Conservation (phyloP, 2,113 vertebrate species). For the Turdus rufiventris region DNA sequence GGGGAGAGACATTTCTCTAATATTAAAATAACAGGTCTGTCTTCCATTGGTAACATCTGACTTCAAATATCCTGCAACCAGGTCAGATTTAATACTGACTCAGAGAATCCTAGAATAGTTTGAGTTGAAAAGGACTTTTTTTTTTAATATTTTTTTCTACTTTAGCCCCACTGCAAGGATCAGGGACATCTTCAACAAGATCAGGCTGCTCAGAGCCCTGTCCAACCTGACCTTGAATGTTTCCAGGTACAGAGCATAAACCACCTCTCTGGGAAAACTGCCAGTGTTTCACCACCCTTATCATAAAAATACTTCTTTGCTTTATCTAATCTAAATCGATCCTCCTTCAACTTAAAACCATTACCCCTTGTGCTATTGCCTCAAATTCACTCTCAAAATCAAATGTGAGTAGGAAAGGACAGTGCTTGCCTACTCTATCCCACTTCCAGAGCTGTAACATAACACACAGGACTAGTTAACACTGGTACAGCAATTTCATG, state of each 20-base stretch:
- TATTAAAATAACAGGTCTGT: not conserved
- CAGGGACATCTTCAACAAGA: not conserved
- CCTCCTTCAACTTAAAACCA: not conserved
- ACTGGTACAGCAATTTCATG: too few species aligned
- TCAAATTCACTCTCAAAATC: not conserved
- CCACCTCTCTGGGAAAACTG: not conserved
- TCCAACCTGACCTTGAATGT: not conserved
- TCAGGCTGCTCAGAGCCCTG: not conserved
- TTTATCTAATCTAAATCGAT: not conserved
- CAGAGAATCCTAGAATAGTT: not conserved
- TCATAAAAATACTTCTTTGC: not conserved
- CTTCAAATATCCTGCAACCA: not conserved
- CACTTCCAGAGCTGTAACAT: not conserved
- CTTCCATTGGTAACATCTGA: not conserved
- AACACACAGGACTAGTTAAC: not conserved
- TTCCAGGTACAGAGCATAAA: not conserved
- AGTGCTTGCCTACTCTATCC: rapidly evolving
- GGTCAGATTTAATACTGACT: not conserved
- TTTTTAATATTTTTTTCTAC: not conserved
- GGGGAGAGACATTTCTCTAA: not conserved
- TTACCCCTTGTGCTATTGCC: not conserved
- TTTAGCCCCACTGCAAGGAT: not conserved
- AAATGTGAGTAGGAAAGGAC: not conserved
- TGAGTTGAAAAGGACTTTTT: not conserved
- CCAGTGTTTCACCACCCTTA: not conserved